These are phyloP conservation scores for Acleris laterana DNA, from an alignment of 2,888 invertebrate genomes.

Conservation along the genomic window DNA sequence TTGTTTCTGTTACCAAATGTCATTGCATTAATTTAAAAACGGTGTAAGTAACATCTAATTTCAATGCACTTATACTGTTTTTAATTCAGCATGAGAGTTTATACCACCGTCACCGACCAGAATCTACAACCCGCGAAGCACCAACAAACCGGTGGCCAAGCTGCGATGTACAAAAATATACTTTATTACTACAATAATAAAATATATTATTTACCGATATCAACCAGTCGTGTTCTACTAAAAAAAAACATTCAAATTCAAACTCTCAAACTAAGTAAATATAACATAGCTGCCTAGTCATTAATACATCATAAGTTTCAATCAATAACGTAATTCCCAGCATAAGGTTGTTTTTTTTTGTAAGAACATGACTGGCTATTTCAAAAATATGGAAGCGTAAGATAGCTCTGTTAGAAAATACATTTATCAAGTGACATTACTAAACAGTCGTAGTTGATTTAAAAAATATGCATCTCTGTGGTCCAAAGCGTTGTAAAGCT, in stretches of 20 bases:
- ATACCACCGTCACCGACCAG: conserved; percentile 19
- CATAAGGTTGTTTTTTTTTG: conserved; percentile 1
- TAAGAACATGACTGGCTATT: conserved; percentile 29
- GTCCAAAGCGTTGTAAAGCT: conserved; percentile 42
- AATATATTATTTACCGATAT: conserved; percentile 35
- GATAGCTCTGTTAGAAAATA: conserved; percentile 41
- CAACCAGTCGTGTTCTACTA: conserved; percentile 12
- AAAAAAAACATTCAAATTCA: neutral
- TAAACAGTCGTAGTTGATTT: conserved; percentile 44
- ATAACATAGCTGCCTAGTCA: conserved; percentile 23
- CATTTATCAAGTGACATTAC: conserved; percentile 40
- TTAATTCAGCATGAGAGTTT: neutral
- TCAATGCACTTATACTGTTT: neutral
- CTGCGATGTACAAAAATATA: conserved; percentile 64
- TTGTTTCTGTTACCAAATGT: too few species aligned
- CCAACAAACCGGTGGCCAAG: conserved; percentile 78
- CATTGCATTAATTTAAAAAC: neutral
- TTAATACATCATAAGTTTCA: neutral
- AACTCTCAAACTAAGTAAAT: conserved; percentile 1
- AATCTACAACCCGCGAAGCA: conserved; percentile 56
- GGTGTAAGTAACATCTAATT: neutral
- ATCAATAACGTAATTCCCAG: neutral
- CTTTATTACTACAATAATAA: conserved; percentile 37
- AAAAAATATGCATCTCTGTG: conserved; percentile 50
- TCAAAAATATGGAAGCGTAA: conserved; percentile 41